Evolutionary conservation across 2,113 vertebrate species (phyloP).

Genomic region (Chaetorhynchus papuensis): DNA sequence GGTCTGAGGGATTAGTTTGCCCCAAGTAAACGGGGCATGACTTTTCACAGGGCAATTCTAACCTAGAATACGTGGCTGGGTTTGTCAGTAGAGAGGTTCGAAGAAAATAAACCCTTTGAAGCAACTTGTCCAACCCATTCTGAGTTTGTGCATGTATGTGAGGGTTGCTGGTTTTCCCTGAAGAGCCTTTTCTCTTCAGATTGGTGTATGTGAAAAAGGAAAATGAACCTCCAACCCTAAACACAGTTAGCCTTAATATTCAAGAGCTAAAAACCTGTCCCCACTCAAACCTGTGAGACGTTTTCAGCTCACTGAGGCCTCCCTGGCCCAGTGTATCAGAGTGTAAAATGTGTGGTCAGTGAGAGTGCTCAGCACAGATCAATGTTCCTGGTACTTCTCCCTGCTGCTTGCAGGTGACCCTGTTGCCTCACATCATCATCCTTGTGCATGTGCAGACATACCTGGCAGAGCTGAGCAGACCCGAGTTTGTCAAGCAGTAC

Average conservation of each 20-base stretch:
- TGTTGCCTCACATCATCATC: rapidly evolving
- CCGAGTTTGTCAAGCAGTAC: rapidly evolving
- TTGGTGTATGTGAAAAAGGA: not conserved
- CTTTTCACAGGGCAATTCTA: not conserved
- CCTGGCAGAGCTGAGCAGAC: not conserved
- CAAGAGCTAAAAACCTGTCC: not conserved
- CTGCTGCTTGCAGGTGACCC: not conserved
- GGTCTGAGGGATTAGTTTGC: not conserved
- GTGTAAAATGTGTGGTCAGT: not conserved
- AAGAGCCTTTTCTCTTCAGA: not conserved
- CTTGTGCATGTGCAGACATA: rapidly evolving
- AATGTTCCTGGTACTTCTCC: not conserved
- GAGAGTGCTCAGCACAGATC: not conserved
- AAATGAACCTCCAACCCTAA: not conserved
- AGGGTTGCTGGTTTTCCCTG: not conserved
- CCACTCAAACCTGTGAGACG: not conserved
- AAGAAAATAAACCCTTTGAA: not conserved
- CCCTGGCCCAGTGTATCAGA: not conserved
- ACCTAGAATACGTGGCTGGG: not conserved
- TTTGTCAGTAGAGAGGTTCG: not conserved
- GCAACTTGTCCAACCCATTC: not conserved
- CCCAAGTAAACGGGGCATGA: not conserved
- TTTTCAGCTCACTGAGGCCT: not conserved
- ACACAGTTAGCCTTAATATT: not conserved
- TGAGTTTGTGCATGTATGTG: not conserved